Evolutionary conservation across 2,888 invertebrate genomes (phyloP).

Genomic region (Stenchaetothrips biformis): DNA sequence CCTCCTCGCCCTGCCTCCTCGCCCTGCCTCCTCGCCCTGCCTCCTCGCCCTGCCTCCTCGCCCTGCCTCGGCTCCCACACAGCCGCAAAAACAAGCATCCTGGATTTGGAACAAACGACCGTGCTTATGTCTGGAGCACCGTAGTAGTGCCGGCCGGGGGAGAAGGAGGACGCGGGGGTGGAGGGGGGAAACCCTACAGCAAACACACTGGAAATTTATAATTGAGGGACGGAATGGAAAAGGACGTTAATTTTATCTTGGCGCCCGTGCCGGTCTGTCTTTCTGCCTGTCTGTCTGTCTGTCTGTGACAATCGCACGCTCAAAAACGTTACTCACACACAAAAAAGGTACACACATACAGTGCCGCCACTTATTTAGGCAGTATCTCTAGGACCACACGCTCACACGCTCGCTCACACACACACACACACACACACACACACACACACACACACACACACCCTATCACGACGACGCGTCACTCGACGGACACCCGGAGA

Average conservation of each 20-base stretch:
- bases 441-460: too few species aligned
- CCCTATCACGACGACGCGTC: too few species aligned
- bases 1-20: background rate
- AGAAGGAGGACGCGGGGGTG: background rate
- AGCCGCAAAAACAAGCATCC: conserved; percentile 11
- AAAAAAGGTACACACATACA: too few species aligned
- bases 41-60: background rate
- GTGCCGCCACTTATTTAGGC: too few species aligned
- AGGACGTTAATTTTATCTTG: background rate
- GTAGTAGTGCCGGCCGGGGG: background rate
- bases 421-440: too few species aligned
- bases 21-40: background rate
- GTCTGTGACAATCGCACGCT: too few species aligned
- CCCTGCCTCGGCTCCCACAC: background rate
- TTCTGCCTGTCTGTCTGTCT: too few species aligned
- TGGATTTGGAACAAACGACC: conserved; percentile 22
- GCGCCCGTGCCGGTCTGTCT: background rate
- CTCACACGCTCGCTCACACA: too few species aligned
- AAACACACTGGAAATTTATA: conserved; percentile 10
- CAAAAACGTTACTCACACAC: too few species aligned
- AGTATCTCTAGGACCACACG: too few species aligned
- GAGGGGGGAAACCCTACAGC: background rate
- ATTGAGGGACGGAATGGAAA: background rate
- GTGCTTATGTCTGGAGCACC: background rate
- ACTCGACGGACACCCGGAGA: too few species aligned